Percentiles rank a stretch among this genome's conserved stretches.
Evolutionary conservation across 2,888 invertebrate species (phyloP).

Genomic region (Tiliacea citrago): DNA sequence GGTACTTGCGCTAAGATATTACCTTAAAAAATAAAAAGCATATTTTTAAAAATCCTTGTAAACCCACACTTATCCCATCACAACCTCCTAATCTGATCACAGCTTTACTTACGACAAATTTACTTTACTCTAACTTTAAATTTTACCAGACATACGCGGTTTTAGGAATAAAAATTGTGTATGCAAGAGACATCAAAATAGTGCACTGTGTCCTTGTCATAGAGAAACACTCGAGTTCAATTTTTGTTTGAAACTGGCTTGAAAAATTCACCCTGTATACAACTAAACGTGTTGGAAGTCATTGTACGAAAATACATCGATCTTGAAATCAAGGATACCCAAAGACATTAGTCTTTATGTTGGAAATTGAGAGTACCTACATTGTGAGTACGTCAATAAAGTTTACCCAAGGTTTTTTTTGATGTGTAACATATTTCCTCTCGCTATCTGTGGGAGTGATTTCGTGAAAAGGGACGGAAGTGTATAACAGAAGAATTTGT

Average conservation of each 20-base stretch:
- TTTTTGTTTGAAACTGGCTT: not conserved
- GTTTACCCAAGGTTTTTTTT: too few species aligned
- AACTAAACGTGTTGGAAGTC: not conserved
- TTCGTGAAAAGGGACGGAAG: too few species aligned
- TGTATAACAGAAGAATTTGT: too few species aligned
- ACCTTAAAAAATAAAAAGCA: constrained; percentile 78
- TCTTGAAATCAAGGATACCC: not conserved
- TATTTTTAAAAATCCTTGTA: constrained; percentile 79
- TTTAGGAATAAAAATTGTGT: not conserved
- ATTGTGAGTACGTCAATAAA: too few species aligned
- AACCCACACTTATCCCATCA: constrained; percentile 81
- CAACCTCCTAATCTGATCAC: constrained; percentile 89
- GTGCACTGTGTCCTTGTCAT: not conserved
- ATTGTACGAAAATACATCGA: not conserved
- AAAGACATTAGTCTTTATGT: not conserved
- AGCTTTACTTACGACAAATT: constrained; percentile 83
- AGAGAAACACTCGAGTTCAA: not conserved
- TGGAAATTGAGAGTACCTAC: too few species aligned
- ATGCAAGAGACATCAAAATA: not conserved
- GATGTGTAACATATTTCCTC: too few species aligned
- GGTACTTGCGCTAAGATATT: constrained; percentile 75
- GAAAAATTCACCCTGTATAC: not conserved
- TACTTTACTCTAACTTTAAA: constrained; percentile 71
- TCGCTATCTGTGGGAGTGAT: too few species aligned
- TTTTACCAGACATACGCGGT: constrained; percentile 64